These are phyloP conservation scores for Lynx canadensis DNA, from an alignment of 2,113 vertebrate species.

Conservation along the genomic window DNA sequence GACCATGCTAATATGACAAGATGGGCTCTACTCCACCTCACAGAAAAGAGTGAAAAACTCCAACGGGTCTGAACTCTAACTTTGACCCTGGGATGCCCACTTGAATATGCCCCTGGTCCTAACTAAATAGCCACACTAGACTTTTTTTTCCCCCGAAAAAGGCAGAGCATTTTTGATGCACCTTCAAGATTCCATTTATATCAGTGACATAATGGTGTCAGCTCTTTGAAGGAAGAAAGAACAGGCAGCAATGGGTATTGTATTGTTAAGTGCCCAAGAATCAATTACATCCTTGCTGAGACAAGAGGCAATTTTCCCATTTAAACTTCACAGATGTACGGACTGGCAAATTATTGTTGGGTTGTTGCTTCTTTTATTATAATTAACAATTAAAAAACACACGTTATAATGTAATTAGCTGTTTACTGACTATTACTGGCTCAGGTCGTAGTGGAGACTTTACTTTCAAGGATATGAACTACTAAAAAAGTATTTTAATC, in stretches of 20 bases:
- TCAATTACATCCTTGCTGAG: constrained; percentile 82
- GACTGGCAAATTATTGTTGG: constrained; percentile 79
- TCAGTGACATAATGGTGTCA: constrained; percentile 77
- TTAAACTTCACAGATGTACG: constrained; percentile 78
- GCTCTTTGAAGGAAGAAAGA: constrained; percentile 71
- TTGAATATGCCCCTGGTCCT: constrained; percentile 27
- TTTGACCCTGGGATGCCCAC: background rate
- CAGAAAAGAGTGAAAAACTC: background rate
- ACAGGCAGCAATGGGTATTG: constrained; percentile 69
- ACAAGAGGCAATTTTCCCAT: constrained; percentile 83
- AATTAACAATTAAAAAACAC: constrained; percentile 82
- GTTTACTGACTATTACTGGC: constrained; percentile 80
- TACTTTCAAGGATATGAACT: constrained; percentile 66
- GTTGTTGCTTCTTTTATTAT: constrained; percentile 80
- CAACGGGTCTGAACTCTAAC: background rate
- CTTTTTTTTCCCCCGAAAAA: constrained; percentile 4
- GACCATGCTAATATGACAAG: background rate
- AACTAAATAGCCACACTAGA: background rate
- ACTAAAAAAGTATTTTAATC: constrained; percentile 80
- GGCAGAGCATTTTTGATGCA: constrained; percentile 52
- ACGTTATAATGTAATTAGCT: constrained; percentile 80
- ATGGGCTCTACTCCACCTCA: background rate
- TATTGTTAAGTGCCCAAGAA: constrained; percentile 78
- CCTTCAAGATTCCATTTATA: constrained; percentile 79
- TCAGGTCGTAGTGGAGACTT: constrained; percentile 50